A percentile compares a stretch with the other conserved stretches of the same genome.
phyloP scores from a whole-genome alignment of 2,797 vertebrate genomes.

The Lophotriccus pileatus region DNA sequence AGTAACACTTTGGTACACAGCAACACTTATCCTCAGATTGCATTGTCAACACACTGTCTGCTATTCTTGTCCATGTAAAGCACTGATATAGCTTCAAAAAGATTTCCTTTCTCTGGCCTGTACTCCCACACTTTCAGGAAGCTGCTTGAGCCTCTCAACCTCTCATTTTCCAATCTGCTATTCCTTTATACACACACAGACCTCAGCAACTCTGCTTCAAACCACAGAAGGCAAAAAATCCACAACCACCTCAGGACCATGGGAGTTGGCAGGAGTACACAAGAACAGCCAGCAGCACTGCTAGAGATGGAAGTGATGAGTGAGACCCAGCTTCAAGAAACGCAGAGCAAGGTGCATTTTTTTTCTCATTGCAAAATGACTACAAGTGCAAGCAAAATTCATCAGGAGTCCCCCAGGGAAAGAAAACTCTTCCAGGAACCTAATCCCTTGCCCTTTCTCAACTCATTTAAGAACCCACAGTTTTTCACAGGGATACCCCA shows the following conservation, averaged over 20 bases:
- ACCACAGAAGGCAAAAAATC: neutral
- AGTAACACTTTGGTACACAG: neutral
- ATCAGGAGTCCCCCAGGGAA: neutral
- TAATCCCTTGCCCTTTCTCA: neutral
- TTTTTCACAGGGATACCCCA: neutral
- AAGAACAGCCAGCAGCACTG: neutral
- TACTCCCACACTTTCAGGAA: constrained; percentile 61
- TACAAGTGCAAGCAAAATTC: neutral
- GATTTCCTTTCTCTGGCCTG: constrained; percentile 38
- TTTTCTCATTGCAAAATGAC: neutral
- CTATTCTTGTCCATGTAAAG: constrained; percentile 29
- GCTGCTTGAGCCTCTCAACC: constrained; percentile 19
- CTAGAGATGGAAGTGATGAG: neutral
- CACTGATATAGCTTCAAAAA: constrained; percentile 50
- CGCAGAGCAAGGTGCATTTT: neutral
- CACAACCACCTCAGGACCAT: neutral
- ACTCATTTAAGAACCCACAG: neutral
- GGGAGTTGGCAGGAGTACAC: neutral
- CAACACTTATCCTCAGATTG: neutral
- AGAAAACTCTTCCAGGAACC: constrained; percentile 16
- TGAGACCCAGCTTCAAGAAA: neutral
- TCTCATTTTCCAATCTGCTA: constrained; percentile 52
- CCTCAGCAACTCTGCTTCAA: neutral
- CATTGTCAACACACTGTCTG: neutral
- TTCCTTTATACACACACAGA: neutral